Evolutionary conservation across 1,140 invertebrate genomes (phyloP), one percentile per base, ranked within the genome.

Genomic region (Coelopa frigida): DNA sequence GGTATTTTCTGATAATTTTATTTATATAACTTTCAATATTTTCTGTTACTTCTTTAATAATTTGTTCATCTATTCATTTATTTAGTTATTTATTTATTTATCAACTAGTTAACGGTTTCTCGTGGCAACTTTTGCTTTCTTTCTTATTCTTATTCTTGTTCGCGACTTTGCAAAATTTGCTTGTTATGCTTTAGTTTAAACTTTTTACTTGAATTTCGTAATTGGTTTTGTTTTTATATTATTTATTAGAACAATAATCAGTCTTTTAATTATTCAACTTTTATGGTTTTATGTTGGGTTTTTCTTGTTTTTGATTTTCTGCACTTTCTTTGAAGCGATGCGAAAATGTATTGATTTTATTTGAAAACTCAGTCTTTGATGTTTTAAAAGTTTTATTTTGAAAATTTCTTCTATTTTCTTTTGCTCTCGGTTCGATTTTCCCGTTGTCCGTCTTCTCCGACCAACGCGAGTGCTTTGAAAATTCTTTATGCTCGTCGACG

Each of bases 391-490:
- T 39, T 44, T 32, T 44, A 24, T 31, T 20, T 42, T 48, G 27
- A 21, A 22, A n/a, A 47, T 47, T 39, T 42, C 27, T 17, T 43
- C 20, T 40, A 12, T 41, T 48, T 42, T 46, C 38, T 37, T 20
- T 38, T 31, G 22, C 26, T 42, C 17, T 18, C 39, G 39, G 32
- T 44, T 27, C 26, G 26, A 27, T 48, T 40, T 14, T 39, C 27
- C 40, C 18, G 29, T 24, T 35, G 56, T 58, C 58, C 54, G 54
- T 53, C 52, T 49, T 48, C 56, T 51, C 38, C 49, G 56, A 56
- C 49, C 56, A 59, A 52, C 54, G 46, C 52, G 54, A 57, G 55
- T 48, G 54, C 49, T 52, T 46, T 58, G 50, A 42, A 49, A 44
- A n/a, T 18, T 5, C 20, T 33, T 35, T 35, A 5, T 15, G 33